Evolutionary conservation across 2,797 vertebrate species (phyloP).

Genomic region (Xenops minutus): DNA sequence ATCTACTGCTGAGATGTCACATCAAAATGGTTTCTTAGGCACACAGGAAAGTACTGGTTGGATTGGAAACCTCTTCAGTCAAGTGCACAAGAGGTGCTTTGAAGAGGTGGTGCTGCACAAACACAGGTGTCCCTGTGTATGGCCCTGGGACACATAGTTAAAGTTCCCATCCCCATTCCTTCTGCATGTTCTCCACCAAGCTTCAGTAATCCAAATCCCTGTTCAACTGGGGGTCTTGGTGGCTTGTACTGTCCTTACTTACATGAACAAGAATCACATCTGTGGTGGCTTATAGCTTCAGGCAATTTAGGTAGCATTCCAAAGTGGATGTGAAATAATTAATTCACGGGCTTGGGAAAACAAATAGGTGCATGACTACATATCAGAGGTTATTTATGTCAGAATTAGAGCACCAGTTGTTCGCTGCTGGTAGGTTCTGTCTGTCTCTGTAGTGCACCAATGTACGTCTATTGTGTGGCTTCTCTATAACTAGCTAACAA

Average conservation of each 20-base stretch:
- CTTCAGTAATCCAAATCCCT: not conserved
- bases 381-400: not conserved
- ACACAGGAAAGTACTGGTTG: not conserved
- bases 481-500: not conserved
- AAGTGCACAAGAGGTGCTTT: not conserved
- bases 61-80: not conserved
- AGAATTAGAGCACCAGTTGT: not conserved
- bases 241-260: not conserved
- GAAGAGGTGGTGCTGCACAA: not conserved
- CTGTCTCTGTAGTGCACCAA: not conserved
- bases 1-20: not conserved
- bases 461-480: not conserved
- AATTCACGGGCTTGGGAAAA: not conserved
- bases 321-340: not conserved
- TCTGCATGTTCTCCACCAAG: not conserved
- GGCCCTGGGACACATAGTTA: fast-evolving
- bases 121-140: fast-evolving
- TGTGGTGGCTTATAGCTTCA: not conserved
- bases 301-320: not conserved
- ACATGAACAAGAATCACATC: not conserved
- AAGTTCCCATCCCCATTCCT: not conserved
- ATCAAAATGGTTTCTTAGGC: not conserved
- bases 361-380: not conserved
- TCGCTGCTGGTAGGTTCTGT: not conserved
- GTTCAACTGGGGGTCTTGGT: not conserved